Evolutionary conservation across 2,113 vertebrate species (phyloP).

Genomic region (Macquaria ambigua): DNA sequence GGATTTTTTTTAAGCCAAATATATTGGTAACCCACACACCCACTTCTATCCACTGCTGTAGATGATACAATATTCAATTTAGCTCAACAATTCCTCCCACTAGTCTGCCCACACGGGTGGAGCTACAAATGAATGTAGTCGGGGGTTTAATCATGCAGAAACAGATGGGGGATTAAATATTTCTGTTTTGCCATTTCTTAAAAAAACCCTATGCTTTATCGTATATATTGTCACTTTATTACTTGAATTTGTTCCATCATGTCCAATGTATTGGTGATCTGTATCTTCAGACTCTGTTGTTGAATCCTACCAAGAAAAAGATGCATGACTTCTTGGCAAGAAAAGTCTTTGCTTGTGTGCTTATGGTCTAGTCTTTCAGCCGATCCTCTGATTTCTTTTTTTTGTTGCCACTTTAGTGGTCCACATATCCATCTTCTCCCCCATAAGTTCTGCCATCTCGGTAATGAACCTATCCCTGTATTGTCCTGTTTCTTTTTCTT

Average conservation of each 20-base stretch:
- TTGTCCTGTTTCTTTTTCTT: conserved; percentile 49
- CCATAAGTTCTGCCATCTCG: conserved; percentile 54
- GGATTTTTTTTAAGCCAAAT: conserved; percentile 61
- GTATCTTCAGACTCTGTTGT: conserved; percentile 81
- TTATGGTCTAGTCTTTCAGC: conserved; percentile 79
- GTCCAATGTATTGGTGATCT: conserved; percentile 77
- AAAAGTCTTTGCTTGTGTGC: conserved; percentile 81
- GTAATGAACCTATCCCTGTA: conserved; percentile 54
- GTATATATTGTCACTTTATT: conserved; percentile 76
- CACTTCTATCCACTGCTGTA: conserved; percentile 67
- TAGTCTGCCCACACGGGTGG: conserved; percentile 65
- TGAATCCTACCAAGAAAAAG: conserved; percentile 78
- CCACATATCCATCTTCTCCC: conserved; percentile 32
- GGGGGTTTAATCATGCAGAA: conserved; percentile 69
- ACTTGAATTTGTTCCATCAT: conserved; percentile 80
- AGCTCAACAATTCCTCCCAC: conserved; percentile 61
- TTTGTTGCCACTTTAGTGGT: not conserved
- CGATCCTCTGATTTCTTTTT: conserved; percentile 68
- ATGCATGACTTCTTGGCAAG: conserved; percentile 81
- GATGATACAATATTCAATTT: conserved; percentile 56
- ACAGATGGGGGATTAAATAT: conserved; percentile 62
- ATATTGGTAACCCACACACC: conserved; percentile 67
- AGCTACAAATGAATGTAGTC: conserved; percentile 84
- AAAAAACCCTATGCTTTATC: conserved; percentile 70
- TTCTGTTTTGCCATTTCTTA: conserved; percentile 69